Conservation (phyloP, 92 coral and sea anemone genomes). For the Epizoanthus illoricatus region DNA sequence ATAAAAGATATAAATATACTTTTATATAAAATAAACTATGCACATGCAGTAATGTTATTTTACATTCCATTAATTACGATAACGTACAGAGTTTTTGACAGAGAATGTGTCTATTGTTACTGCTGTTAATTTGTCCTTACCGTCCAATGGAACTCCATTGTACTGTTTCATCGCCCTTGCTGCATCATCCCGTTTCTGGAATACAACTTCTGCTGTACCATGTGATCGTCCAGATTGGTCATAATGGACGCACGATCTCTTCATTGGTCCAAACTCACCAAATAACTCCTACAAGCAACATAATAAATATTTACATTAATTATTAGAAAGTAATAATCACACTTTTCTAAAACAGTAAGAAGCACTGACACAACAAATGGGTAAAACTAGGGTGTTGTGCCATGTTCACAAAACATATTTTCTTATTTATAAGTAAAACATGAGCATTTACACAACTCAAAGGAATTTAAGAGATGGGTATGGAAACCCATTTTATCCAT, state of each 20-base stretch:
- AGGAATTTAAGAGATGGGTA: too few relatives aligned
- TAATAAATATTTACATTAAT: not conserved
- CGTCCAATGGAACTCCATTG: constrained; percentile 98
- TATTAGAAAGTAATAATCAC: too few relatives aligned
- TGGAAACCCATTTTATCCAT: too few relatives aligned
- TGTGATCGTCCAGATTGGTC: constrained; percentile 95
- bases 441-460: too few relatives aligned
- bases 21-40: too few relatives aligned
- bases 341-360: too few relatives aligned
- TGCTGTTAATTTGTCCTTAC: constrained; percentile 54
- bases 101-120: constrained; percentile 32
- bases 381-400: too few relatives aligned
- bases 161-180: constrained; percentile 91
- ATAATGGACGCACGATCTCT: constrained; percentile 93
- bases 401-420: too few relatives aligned
- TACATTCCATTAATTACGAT: not conserved
- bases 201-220: constrained; percentile 98
- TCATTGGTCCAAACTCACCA: constrained; percentile 91
- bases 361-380: too few relatives aligned
- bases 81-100: too few relatives aligned
- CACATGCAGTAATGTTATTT: not conserved
- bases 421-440: too few relatives aligned
- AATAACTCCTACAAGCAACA: constrained; percentile 73
- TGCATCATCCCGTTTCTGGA: constrained; percentile 85
- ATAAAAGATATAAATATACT: too few relatives aligned